These are phyloP conservation scores for Mus minutoides DNA, from an alignment of 2,797 vertebrate species.

Conservation along the genomic window DNA sequence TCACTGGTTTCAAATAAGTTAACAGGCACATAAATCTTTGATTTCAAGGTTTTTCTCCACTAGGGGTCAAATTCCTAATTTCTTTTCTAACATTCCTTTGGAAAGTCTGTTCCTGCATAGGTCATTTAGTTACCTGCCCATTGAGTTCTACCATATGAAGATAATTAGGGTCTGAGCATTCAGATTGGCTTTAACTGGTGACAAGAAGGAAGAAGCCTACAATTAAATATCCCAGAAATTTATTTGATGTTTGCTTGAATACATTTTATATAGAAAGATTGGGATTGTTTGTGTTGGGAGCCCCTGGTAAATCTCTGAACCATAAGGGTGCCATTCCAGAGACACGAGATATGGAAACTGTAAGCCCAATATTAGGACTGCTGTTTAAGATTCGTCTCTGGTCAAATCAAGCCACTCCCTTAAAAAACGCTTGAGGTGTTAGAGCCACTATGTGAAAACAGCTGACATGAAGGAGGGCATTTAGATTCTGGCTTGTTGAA, in stretches of 20 bases:
- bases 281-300: constrained; percentile 67
- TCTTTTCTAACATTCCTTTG: constrained; percentile 37
- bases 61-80: constrained; percentile 35
- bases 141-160: constrained; percentile 31
- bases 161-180: constrained; percentile 35
- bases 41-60: constrained; percentile 51
- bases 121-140: constrained; percentile 46
- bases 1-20: constrained; percentile 29
- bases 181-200: constrained; percentile 66
- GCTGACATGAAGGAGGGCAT: constrained; percentile 77
- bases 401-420: constrained; percentile 74
- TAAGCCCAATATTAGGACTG: constrained; percentile 68
- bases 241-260: constrained; percentile 86
- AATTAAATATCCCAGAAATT: constrained; percentile 87
- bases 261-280: constrained; percentile 83
- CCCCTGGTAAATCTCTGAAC: constrained; percentile 76
- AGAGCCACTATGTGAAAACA: constrained; percentile 72
- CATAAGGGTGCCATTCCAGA: constrained; percentile 70
- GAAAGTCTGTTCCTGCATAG: constrained; percentile 10
- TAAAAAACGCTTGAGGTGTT: constrained; percentile 69
- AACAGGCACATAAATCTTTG: constrained; percentile 70
- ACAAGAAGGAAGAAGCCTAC: constrained; percentile 76
- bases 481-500: constrained; percentile 84
- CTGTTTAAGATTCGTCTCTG: constrained; percentile 72
- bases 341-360: constrained; percentile 76